Percentiles rank a stretch among this genome's conserved stretches.
phyloP scores from a whole-genome alignment of 2,888 invertebrate species.

The Scaptomyza tumidula region DNA sequence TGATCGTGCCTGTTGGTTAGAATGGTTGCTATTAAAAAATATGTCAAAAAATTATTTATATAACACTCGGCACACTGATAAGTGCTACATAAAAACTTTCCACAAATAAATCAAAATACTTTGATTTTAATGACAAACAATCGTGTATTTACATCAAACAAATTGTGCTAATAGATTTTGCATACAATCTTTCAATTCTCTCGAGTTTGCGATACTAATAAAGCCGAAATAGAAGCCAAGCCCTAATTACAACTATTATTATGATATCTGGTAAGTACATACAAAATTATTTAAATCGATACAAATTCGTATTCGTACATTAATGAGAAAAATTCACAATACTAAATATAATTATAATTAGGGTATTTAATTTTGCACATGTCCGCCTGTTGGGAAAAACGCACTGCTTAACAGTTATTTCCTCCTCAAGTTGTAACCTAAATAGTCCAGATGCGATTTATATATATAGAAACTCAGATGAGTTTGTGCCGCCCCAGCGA shows the following conservation, averaged over 20 bases:
- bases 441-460: slow-evolving; percentile 21
- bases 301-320: slow-evolving; percentile 11
- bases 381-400: slow-evolving; percentile 65
- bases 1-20: slow-evolving; percentile 35
- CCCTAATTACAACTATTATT: slow-evolving; percentile 32
- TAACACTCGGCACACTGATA: too few species aligned
- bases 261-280: slow-evolving; percentile 54
- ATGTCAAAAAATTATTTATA: too few species aligned
- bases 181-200: slow-evolving; percentile 28
- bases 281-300: slow-evolving; percentile 11
- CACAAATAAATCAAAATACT: background rate
- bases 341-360: slow-evolving; percentile 28
- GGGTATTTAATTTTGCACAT: slow-evolving; percentile 72
- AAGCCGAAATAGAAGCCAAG: slow-evolving; percentile 47
- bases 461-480: slow-evolving; percentile 68
- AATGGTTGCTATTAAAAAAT: too few species aligned
- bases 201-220: slow-evolving; percentile 12
- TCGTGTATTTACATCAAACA: slow-evolving; percentile 65
- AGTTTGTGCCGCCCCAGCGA: slow-evolving; percentile 83
- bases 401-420: slow-evolving; percentile 37
- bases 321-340: slow-evolving; percentile 31
- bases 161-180: slow-evolving; percentile 70
- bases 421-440: slow-evolving; percentile 50
- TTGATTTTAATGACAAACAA: slow-evolving; percentile 20
- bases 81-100: background rate